Base-by-base conservation (phyloP, 1,140 invertebrate species). In the Episyrphus balteatus region DNA sequence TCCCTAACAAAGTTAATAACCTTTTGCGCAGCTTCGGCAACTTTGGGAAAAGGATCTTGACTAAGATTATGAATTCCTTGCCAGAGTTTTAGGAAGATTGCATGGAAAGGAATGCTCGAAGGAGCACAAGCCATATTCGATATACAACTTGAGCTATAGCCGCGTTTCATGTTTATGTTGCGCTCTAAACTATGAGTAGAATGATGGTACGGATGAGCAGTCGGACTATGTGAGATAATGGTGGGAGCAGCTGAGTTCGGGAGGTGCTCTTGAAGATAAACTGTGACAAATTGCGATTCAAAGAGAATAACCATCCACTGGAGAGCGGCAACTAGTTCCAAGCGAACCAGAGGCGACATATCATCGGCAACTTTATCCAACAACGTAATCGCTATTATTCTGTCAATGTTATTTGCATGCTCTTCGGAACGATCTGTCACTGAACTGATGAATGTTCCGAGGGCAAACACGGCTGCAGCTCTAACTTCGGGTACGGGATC, bases 351-450 rank as follows among this genome's bases (percentile, higher is more conserved):
- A 51, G 84, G 82, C 62, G 86, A 88, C 71, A 88, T 90, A 71
- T 98, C 93, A 52, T 80, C 73, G 5, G 76, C 78, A 7, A 87
- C 80, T 8, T 77, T 81, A 59, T 82, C 86, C 19, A 91, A 77
- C 42, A 97, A 72, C 31, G 78, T 88, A 70, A 92, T 87, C 30
- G 85, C 90, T 51, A 97, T 87, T 53, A 82, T 82, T 58, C 93
- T 86, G 73, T 96, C 91, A 48, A 96, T 88, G 59, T 84, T 88
- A 61, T 91, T 93, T 11, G 92, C 89, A 72, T 96, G 92, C 56
- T 89, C 89, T 57, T 90, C 89, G 44, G 82, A 88, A 57, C 92
- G 78, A 57, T 90, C 83, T 15, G 75, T 77, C 15, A 80, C 80
- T 19, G 82, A 85, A 63, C 82, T 89, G 38, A 94, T 83, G 65